Percentiles rank a stretch among this genome's conserved stretches.
These are phyloP conservation scores for Mormyrus lacerda DNA, from an alignment of 2,113 vertebrate genomes.

Conservation along the genomic window DNA sequence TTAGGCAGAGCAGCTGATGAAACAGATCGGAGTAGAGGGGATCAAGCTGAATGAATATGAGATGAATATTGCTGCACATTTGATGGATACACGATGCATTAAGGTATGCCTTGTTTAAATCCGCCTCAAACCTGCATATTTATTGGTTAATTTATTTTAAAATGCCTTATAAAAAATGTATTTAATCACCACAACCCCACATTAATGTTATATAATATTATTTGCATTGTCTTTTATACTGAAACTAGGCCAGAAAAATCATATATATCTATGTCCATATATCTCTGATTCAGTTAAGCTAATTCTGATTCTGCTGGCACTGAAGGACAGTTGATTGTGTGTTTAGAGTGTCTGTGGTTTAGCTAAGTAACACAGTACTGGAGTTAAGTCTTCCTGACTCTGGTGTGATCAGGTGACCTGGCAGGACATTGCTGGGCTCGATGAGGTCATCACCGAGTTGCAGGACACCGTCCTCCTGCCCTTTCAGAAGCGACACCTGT, in stretches of 20 bases:
- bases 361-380: neutral
- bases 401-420: constrained; percentile 57
- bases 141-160: neutral
- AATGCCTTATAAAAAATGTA: neutral
- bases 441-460: constrained; percentile 62
- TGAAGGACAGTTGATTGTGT: neutral
- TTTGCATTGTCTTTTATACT: neutral
- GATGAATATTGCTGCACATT: constrained; percentile 64
- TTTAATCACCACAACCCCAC: neutral
- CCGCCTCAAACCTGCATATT: neutral
- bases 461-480: constrained; percentile 68
- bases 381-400: neutral
- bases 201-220: neutral
- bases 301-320: neutral
- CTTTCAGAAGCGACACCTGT: constrained; percentile 65
- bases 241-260: neutral
- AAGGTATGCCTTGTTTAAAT: constrained; percentile 32
- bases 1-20: constrained; percentile 67
- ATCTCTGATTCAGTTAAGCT: neutral
- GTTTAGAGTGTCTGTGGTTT: neutral
- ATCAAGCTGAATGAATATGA: constrained; percentile 67
- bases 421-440: constrained; percentile 66
- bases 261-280: neutral
- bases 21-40: constrained; percentile 63
- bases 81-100: constrained; percentile 62